These are phyloP conservation scores for Gastracanthus pulcherrimus DNA, from an alignment of 2,888 invertebrate genomes.

Conservation along the genomic window DNA sequence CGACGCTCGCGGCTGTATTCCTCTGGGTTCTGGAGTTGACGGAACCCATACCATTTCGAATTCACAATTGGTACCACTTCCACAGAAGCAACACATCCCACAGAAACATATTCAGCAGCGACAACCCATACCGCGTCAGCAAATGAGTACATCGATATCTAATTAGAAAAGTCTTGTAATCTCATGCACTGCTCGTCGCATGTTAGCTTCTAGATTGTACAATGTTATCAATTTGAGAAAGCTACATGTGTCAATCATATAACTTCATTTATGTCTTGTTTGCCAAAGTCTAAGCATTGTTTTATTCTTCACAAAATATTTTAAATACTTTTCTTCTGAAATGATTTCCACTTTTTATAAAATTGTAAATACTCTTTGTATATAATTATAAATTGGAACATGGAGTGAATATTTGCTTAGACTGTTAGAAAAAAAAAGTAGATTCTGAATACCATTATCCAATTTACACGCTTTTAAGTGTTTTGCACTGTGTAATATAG, in stretches of 20 bases:
- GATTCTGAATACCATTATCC: background rate
- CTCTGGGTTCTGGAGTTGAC: constrained; percentile 85
- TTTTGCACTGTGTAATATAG: constrained; percentile 36
- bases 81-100: constrained; percentile 74
- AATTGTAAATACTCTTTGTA: constrained; percentile 9
- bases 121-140: constrained; percentile 71
- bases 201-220: constrained; percentile 56
- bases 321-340: background rate
- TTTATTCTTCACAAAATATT: background rate
- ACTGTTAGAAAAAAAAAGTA: background rate
- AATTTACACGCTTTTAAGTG: constrained; percentile 28
- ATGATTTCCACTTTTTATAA: background rate
- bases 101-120: constrained; percentile 75
- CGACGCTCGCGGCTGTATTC: constrained; percentile 90
- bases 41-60: constrained; percentile 76
- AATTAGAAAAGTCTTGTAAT: constrained; percentile 39
- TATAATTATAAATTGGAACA: constrained; percentile 5
- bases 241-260: background rate
- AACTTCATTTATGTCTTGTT: constrained; percentile 9
- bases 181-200: constrained; percentile 60
- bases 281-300: constrained; percentile 18
- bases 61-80: constrained; percentile 77
- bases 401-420: constrained; percentile 14
- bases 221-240: background rate
- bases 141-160: constrained; percentile 71